Evolutionary conservation across 2,888 invertebrate genomes (phyloP), one percentile per base, ranked within the genome.

Genomic region (Nasonia oneida): DNA sequence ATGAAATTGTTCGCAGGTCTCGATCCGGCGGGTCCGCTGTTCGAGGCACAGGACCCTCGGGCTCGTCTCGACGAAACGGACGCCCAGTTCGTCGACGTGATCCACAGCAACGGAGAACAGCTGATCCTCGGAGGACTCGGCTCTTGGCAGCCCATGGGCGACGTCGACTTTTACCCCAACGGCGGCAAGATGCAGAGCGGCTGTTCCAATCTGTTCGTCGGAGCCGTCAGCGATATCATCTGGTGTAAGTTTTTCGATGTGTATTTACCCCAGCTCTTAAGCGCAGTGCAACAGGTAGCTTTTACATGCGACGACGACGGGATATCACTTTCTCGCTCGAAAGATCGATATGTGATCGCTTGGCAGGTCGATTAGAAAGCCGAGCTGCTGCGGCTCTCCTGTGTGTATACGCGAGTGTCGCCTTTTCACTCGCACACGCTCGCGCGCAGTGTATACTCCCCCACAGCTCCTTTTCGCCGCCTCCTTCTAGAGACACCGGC

Each of bases 31-130:
- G 98, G 98, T 3, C 98, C 98, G 0, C 94, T 98, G 0, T 98
- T 98, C 92, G 98, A 98, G 94, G 96, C 97, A 74, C 98, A 98
- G 93, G 98, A 98, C 91, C 95, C 97, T 0, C 95, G 97, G 88
- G 98, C 97, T 0, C 95, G 98, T 0, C 94, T 98, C 81, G 98
- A 98, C 92, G 96, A 96, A 87, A 95, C 95, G 0, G 98, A 98
- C 92, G 98, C 98, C 0, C 95, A 95, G 84, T 98, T 98, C 92
- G 98, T 98, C 0, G 98, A 98, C 92, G 98, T 98, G 2, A 98
- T 98, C 88, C 98, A 98, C 93, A 98, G 98, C 80, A 98, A 98
- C 92, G 98, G 98, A 0, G 98, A 98, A 92, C 98, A 97, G 88
- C 94, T 98, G n/a, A 96, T 98, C 86, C 94, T 98, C 87, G 98